These are phyloP conservation scores for Bombus waltoni DNA, from an alignment of 1,140 invertebrate genomes.

Conservation along the genomic window DNA sequence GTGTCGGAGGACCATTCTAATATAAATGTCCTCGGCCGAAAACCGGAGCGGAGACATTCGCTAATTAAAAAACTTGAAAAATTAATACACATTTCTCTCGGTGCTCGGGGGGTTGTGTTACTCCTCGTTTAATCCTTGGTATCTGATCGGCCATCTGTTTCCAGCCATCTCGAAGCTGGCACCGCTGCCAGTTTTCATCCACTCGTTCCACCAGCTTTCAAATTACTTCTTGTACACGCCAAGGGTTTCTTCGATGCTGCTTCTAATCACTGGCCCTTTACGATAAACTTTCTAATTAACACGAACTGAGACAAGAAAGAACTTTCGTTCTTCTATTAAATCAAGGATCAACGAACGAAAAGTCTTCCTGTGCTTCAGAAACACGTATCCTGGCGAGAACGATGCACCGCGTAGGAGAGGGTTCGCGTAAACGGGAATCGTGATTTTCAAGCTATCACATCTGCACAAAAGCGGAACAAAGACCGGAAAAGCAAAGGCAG, in stretches of 20 bases:
- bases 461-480: conserved; percentile 30
- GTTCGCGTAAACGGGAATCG: background rate
- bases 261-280: conserved; percentile 26
- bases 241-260: conserved; percentile 24
- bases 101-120: conserved; percentile 72
- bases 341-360: background rate
- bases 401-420: background rate
- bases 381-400: background rate
- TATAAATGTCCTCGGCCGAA: conserved; percentile 81
- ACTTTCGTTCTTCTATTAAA: background rate
- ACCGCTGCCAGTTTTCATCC: conserved; percentile 35
- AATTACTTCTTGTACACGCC: conserved; percentile 49
- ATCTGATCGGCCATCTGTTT: conserved; percentile 83
- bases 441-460: conserved; percentile 39
- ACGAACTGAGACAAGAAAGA: background rate
- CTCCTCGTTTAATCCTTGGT: conserved; percentile 81
- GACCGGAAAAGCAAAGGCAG: conserved; percentile 33
- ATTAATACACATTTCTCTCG: conserved; percentile 83
- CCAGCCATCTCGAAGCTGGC: conserved; percentile 75
- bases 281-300: conserved; percentile 48
- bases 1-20: conserved; percentile 76
- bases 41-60: conserved; percentile 82
- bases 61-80: conserved; percentile 84
- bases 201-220: background rate
- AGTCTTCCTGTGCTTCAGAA: background rate